phyloP scores from a whole-genome alignment of 1,140 invertebrate species.

The Drosophila gunungcola region DNA sequence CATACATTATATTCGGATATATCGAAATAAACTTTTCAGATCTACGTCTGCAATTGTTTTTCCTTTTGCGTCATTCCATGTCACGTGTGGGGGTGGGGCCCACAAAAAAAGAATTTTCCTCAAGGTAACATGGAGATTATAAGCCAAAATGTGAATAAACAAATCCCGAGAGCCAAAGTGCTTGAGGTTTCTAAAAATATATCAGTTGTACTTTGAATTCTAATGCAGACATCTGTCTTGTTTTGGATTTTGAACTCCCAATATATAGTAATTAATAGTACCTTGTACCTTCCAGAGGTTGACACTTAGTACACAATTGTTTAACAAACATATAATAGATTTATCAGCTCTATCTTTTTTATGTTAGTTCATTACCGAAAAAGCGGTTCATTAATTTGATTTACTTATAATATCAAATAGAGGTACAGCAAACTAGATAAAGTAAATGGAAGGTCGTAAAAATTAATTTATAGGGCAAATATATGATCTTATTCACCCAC shows the following conservation, averaged over 20 bases:
- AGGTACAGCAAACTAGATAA: conserved; percentile 7
- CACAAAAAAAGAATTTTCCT: conserved; percentile 19
- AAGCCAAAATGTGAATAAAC: conserved; percentile 50
- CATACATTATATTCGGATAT: conserved; percentile 7
- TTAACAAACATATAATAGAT: conserved; percentile 1
- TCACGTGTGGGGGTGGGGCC: conserved; percentile 50
- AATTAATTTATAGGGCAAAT: conserved; percentile 8
- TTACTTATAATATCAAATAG: conserved; percentile 15
- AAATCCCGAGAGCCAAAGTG: conserved; percentile 19
- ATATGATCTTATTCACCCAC: neutral
- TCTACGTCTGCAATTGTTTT: conserved; percentile 47
- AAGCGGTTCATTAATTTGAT: conserved; percentile 2
- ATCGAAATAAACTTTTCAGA: conserved; percentile 31
- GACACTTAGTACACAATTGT: neutral
- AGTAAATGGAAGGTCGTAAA: conserved; percentile 15
- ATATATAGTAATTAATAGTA: conserved; percentile 8
- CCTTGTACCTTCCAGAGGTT: conserved; percentile 3
- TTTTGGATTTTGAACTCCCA: conserved; percentile 26
- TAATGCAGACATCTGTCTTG: conserved; percentile 8
- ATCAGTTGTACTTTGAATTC: neutral
- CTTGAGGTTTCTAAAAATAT: conserved; percentile 52
- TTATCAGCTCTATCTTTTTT: neutral
- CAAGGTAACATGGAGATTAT: conserved; percentile 57
- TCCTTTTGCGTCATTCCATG: conserved; percentile 54
- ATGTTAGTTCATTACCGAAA: conserved; percentile 4